Conservation (phyloP, 2,797 vertebrate genomes). For the Smutsia gigantea region DNA sequence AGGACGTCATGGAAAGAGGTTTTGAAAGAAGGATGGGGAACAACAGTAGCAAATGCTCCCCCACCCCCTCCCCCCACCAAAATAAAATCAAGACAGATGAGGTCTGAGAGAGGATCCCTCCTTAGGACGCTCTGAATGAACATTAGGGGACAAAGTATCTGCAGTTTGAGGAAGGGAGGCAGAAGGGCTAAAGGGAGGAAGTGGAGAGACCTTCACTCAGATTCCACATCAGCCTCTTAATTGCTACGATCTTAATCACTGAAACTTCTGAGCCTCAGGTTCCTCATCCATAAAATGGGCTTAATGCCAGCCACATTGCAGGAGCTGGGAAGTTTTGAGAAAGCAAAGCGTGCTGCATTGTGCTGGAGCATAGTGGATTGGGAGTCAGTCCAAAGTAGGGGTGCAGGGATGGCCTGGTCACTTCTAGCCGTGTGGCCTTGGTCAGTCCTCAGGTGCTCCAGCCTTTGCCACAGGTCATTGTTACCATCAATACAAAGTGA, state of each 20-base stretch:
- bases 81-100: not conserved
- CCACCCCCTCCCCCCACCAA: not conserved
- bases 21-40: not conserved
- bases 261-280: not conserved
- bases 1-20: not conserved
- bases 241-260: not conserved
- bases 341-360: not conserved
- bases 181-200: not conserved
- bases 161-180: not conserved
- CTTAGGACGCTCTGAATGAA: not conserved
- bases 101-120: not conserved
- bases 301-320: not conserved
- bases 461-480: not conserved
- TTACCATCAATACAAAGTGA: not conserved
- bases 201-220: not conserved
- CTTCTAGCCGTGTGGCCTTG: not conserved
- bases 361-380: not conserved
- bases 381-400: not conserved
- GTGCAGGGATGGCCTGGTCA: not conserved
- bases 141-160: not conserved
- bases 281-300: not conserved
- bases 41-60: not conserved
- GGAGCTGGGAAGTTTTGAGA: not conserved
- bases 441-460: not conserved
- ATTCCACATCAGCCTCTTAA: not conserved